Evolutionary conservation across 1,140 invertebrate species (phyloP).

Genomic region (Anastrepha ludens): DNA sequence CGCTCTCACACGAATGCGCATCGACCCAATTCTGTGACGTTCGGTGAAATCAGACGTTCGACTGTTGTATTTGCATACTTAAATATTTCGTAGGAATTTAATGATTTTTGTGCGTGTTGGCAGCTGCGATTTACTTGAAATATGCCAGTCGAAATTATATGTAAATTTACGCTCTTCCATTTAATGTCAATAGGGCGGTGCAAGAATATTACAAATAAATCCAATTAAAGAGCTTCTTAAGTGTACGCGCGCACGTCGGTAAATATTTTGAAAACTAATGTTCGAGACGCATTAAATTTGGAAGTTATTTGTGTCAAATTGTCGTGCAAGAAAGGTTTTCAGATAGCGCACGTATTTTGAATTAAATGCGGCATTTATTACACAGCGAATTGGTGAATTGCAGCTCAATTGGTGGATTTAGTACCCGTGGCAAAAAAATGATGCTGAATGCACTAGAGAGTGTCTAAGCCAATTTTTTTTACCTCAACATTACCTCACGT

Average conservation of each 20-base stretch:
- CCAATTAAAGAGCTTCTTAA: neutral
- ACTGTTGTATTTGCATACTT: neutral
- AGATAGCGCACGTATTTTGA: neutral
- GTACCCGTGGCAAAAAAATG: too few species aligned
- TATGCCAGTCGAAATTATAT: neutral
- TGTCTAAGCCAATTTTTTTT: too few species aligned
- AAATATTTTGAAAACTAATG: neutral
- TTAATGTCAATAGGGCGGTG: too few species aligned
- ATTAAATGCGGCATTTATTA: too few species aligned
- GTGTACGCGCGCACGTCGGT: neutral
- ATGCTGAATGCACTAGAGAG: too few species aligned
- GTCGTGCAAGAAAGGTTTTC: neutral
- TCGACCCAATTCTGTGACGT: neutral
- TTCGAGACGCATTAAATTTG: too few species aligned
- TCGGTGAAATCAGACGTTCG: neutral
- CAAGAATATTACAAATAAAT: neutral
- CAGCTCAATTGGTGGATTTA: too few species aligned
- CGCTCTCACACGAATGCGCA: neutral
- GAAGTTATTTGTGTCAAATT: too few species aligned
- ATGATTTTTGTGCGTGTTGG: conserved; percentile 27
- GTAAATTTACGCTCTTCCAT: too few species aligned
- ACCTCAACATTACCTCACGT: too few species aligned
- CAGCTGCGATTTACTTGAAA: neutral
- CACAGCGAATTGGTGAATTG: too few species aligned
- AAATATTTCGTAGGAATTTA: conserved; percentile 20